Percentiles rank a stretch among this genome's conserved stretches.
phyloP scores from a whole-genome alignment of 1,140 invertebrate species.

The Campodea augens region DNA sequence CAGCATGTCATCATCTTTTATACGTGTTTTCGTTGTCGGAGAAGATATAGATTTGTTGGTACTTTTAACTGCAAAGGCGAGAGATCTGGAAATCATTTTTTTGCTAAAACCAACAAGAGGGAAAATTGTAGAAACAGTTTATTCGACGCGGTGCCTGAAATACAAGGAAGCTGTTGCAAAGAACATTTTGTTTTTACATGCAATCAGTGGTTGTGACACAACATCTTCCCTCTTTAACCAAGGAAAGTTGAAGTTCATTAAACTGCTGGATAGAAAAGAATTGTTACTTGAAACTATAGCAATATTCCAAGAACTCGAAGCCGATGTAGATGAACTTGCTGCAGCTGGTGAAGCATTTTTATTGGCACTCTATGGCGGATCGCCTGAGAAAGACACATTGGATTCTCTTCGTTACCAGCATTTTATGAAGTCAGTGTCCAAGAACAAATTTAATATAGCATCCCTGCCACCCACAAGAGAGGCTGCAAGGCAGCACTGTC shows the following conservation, averaged over 20 bases:
- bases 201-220: not conserved
- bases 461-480: not conserved
- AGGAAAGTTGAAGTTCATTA: not conserved
- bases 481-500: not conserved
- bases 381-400: not conserved
- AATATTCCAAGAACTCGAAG: not conserved
- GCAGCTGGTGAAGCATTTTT: not conserved
- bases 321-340: not conserved
- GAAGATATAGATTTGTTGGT: not conserved
- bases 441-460: not conserved
- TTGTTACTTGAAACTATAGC: not conserved
- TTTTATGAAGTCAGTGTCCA: not conserved
- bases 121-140: not conserved
- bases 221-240: not conserved
- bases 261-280: not conserved
- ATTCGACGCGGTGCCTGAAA: not conserved
- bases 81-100: not conserved
- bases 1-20: not conserved
- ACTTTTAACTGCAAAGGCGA: not conserved
- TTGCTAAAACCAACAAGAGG: not conserved
- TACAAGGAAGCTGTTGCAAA: not conserved
- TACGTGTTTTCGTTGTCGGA: not conserved
- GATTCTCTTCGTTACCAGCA: not conserved
- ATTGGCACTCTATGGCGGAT: not conserved
- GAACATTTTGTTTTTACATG: not conserved